Evolutionary conservation across 2,888 invertebrate species (phyloP), one percentile per base, ranked within the genome.

Genomic region (Dicyrtomina minuta): DNA sequence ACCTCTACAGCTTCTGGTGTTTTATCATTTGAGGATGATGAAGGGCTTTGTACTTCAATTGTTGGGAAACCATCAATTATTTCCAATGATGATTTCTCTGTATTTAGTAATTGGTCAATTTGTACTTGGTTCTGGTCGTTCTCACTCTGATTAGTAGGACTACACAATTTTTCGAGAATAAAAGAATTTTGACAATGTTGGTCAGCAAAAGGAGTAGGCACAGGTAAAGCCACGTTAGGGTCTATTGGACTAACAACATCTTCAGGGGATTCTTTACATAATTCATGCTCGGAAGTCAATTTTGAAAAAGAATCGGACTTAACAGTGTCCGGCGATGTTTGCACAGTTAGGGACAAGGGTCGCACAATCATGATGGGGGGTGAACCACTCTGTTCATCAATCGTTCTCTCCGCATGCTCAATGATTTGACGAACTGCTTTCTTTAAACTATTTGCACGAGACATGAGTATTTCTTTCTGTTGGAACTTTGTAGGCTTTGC

Each of bases 361-460:
- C 77, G 70, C 27, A 78, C 78, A 15, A 78, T 70, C 2, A 75
- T 73, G 33, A 76, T 72, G 17, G 74, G 72, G n/a, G 74, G 61
- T 22, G 74, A 73, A 15, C 74, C 67, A 53, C 83, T 84, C 78
- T 83, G 84, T 78, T 88, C 88, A 78, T 89, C 89, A 39, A 88
- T 87, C 75, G 85, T 87, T 80, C 85, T 86, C 79, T 92, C 92
- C 1, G 91, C 89, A 80, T 91, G 89, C 80, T 91, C 90, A 60
- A 92, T 89, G 49, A 93, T 86, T 81, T 88, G 89, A 72, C 90
- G 85, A 71, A 93, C 88, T 24, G 92, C 92, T 79, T 90, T 88
- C 82, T 92, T 92, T 74, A 93, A 84, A 82, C 92, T 92, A 80
- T 92, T 91, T 20, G 91, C 91, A 65, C 92, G 82, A 55, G 83